Evolutionary conservation across 1,140 invertebrate species (phyloP).

Genomic region (Penaeus vannamei): DNA sequence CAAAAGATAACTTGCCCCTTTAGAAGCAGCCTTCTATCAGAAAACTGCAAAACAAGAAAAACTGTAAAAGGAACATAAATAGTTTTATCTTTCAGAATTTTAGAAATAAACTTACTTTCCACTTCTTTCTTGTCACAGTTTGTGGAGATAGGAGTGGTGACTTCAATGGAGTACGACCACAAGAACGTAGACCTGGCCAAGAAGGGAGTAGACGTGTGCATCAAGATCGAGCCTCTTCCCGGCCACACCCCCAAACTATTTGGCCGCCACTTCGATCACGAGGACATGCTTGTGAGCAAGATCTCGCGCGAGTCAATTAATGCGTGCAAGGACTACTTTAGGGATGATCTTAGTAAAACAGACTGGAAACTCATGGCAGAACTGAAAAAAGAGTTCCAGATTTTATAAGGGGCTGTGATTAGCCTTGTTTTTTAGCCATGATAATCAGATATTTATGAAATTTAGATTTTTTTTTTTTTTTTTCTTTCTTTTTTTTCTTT

Average conservation of each 20-base stretch:
- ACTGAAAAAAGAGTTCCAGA: constrained; percentile 97
- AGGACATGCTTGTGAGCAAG: constrained; percentile 96
- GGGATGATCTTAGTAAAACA: constrained; percentile 94
- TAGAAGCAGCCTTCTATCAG: too few relatives aligned
- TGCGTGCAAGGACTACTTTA: constrained; percentile 98
- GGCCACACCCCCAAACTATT: constrained; percentile 98
- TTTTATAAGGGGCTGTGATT: constrained; percentile 78
- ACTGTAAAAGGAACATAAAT: too few relatives aligned
- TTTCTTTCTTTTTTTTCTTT: neutral
- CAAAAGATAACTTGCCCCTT: too few relatives aligned
- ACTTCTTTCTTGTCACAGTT: constrained; percentile 81
- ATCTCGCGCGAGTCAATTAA: constrained; percentile 98
- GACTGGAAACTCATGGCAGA: constrained; percentile 99
- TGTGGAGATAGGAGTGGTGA: constrained; percentile 93
- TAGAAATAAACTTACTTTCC: neutral
- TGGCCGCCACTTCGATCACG: constrained; percentile 97
- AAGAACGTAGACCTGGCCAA: constrained; percentile 88
- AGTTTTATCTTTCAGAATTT: too few relatives aligned
- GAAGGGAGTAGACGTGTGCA: constrained; percentile 97
- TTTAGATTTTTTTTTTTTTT: neutral
- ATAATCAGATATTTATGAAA: constrained; percentile 8
- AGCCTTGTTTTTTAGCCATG: too few relatives aligned
- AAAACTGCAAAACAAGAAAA: too few relatives aligned
- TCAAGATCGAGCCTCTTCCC: constrained; percentile 97
- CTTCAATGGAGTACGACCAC: constrained; percentile 92